Conservation (phyloP, 2,113 vertebrate species). For the Sterna hirundo region DNA sequence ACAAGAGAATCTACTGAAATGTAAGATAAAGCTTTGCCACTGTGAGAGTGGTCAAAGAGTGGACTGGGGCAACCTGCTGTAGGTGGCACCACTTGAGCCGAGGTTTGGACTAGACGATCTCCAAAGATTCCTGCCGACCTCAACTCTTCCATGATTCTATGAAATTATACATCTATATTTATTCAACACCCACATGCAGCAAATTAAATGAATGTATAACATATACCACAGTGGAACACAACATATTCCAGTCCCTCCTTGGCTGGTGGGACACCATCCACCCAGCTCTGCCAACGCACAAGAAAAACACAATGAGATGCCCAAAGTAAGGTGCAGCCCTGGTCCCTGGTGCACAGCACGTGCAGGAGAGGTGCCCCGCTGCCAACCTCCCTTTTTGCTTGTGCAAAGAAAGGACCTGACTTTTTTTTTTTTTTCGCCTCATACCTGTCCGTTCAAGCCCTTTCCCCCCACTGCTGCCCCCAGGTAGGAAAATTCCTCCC, state of each 20-base stretch:
- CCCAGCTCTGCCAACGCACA: fast-evolving
- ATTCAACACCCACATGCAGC: background rate
- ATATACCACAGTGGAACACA: background rate
- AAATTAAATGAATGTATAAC: background rate
- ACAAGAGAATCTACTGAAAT: background rate
- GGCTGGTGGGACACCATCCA: background rate
- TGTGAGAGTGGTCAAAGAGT: background rate
- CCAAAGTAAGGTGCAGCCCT: background rate
- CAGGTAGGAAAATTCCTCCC: slow-evolving; percentile 58
- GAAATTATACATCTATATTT: background rate
- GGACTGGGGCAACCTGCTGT: background rate
- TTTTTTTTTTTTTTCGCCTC: background rate
- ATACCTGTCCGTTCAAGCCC: background rate
- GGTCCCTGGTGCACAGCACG: background rate
- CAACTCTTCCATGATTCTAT: background rate
- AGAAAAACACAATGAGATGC: background rate
- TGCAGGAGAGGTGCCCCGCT: background rate
- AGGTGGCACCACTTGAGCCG: background rate
- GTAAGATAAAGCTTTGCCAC: background rate
- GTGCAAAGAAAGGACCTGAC: background rate
- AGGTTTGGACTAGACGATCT: background rate
- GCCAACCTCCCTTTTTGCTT: background rate
- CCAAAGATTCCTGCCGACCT: background rate
- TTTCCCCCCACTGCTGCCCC: background rate
- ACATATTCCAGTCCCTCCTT: background rate